Evolutionary conservation across 1,140 invertebrate species (phyloP).

Genomic region (Formica exsecta): DNA sequence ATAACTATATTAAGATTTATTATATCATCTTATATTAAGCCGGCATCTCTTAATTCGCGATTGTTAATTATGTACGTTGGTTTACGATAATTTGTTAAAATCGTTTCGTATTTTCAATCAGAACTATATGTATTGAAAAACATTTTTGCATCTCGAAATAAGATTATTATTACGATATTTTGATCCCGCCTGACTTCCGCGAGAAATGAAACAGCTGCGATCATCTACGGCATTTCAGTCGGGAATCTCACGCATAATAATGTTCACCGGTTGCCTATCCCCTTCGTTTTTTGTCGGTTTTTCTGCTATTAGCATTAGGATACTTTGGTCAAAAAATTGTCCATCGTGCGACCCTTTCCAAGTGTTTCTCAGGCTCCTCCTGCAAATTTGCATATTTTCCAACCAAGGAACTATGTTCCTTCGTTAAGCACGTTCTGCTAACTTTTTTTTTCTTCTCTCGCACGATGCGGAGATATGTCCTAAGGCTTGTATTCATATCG

Average conservation of each 20-base stretch:
- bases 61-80: not conserved
- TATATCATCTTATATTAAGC: too few species aligned
- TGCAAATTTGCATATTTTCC: slow-evolving; percentile 77
- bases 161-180: not conserved
- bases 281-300: slow-evolving; percentile 74
- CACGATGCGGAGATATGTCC: not conserved
- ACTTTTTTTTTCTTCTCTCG: slow-evolving; percentile 15
- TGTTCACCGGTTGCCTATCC: slow-evolving; percentile 18
- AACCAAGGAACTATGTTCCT: slow-evolving; percentile 48
- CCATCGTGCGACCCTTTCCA: slow-evolving; percentile 67
- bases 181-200: not conserved
- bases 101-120: too few species aligned
- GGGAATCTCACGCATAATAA: slow-evolving; percentile 61
- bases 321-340: slow-evolving; percentile 74
- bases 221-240: not conserved
- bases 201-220: slow-evolving; percentile 47
- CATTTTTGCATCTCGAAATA: not conserved
- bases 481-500: not conserved
- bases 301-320: slow-evolving; percentile 68
- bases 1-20: too few species aligned
- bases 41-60: too few species aligned
- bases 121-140: not conserved
- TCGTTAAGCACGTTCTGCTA: slow-evolving; percentile 28
- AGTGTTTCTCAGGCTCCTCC: slow-evolving; percentile 75
- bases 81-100: not conserved